A percentile compares a stretch with the other conserved stretches of the same genome.
phyloP scores from a whole-genome alignment of 35 echinoderm and acorn worm species.

The Diadema setosum region DNA sequence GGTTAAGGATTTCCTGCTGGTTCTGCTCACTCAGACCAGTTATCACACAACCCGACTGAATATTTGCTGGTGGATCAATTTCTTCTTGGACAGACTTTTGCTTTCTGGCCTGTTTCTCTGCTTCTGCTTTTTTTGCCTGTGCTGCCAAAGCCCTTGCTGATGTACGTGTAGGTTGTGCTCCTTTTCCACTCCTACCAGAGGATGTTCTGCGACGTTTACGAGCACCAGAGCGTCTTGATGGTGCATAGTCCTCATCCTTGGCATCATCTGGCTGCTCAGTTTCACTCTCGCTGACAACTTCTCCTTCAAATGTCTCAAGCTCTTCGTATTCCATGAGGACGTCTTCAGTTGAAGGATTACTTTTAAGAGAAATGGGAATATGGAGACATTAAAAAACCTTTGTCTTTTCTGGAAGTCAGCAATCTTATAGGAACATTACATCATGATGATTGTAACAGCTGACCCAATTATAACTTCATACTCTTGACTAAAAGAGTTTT shows the following conservation, averaged over 20 bases:
- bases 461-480: neutral
- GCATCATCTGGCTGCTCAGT: neutral
- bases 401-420: neutral
- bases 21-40: neutral
- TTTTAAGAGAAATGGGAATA: neutral
- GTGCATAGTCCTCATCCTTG: neutral
- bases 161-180: neutral
- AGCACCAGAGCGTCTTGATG: neutral
- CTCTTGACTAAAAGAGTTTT: neutral
- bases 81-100: neutral
- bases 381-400: too few relatives aligned
- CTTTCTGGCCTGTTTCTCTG: neutral
- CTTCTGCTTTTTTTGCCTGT: neutral
- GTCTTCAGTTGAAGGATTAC: neutral
- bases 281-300: neutral
- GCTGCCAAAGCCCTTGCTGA: neutral
- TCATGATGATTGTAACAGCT: neutral
- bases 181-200: neutral
- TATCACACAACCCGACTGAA: neutral
- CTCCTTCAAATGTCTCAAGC: neutral
- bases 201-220: neutral
- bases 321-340: neutral
- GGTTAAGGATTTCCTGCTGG: neutral
- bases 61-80: neutral
- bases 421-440: neutral